Base-by-base conservation (phyloP, 2,888 invertebrate species). In the Xylota segnis region DNA sequence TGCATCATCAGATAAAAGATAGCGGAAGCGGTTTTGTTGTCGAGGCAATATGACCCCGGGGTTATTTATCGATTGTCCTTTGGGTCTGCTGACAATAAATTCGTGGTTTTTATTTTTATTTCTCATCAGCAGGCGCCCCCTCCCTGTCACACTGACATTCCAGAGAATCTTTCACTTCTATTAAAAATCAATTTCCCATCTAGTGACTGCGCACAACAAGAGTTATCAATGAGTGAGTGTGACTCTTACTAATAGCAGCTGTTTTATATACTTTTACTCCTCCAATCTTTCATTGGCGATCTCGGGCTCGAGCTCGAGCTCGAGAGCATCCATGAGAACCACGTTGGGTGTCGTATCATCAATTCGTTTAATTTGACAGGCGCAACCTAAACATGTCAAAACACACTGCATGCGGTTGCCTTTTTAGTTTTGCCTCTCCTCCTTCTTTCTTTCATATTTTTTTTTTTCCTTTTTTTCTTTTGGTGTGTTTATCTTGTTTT, bases 321-420 rank as follows among this genome's bases (percentile, higher is more conserved):
- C 61, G 47, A 59, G 45, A 4, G 40, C 66, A 68, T 70, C 89
- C 92, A 91, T 92, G 91, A 91, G 92, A 92, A 92, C 91, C 92
- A 91, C 91, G 90, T 91, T 92, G 92, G 92, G 92, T 92, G 92
- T 92, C 91, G 92, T 92, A 92, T 92, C 92, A 92, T 92, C 92
- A 92, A 92, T 92, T 92, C 92, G 91, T 92, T 92, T 92, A 92
- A 92, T 92, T 92, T 92, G 92, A 92, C 92, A 92, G 91, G 92
- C 92, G 91, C 92, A 92, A 92, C 92, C 92, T 92, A 92, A 92
- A 92, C 92, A 92, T 92, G 92, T 92, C 92, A 92, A 92, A 92
- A 92, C 92, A 89, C 88, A 88, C 88, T 88, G 89, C 90, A 90
- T 91, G 91, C 90, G 90, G 89, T 90, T 90, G 89, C 89, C 87